A percentile compares a stretch with the other conserved stretches of the same genome.
phyloP scores from a whole-genome alignment of 2,797 vertebrate genomes.

The Hoplostethus atlanticus region DNA sequence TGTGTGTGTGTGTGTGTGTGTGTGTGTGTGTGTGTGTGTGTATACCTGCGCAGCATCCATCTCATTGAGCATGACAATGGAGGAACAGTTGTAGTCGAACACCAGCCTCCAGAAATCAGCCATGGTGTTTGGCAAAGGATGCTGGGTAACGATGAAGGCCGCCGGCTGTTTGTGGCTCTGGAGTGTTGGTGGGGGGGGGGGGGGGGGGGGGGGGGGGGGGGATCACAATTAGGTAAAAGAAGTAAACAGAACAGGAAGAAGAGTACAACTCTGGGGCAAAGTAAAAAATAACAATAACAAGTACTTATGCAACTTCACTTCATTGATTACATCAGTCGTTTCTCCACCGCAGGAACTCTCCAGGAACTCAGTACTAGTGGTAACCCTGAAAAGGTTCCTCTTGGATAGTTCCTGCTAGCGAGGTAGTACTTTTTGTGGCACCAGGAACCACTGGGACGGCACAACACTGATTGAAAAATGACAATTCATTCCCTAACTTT shows the following conservation, averaged over 20 bases:
- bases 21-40: constrained; percentile 4
- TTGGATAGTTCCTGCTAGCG: too few species aligned
- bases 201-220: background rate
- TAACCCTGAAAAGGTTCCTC: too few species aligned
- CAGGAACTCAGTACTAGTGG: too few species aligned
- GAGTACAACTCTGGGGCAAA: background rate
- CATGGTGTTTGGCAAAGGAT: constrained; percentile 96
- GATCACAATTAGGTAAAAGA: constrained; percentile 4
- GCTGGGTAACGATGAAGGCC: constrained; percentile 97
- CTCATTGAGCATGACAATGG: constrained; percentile 97
- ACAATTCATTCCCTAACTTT: too few species aligned
- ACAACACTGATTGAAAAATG: too few species aligned
- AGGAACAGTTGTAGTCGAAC: constrained; percentile 98
- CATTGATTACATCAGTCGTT: too few species aligned
- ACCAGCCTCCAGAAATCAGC: constrained; percentile 98
- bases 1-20: background rate
- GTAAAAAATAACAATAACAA: background rate
- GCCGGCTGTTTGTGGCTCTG: constrained; percentile 99
- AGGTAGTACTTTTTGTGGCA: too few species aligned
- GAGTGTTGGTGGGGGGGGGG: background rate
- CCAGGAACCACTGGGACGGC: too few species aligned
- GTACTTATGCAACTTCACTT: too few species aligned
- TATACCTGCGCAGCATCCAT: constrained; percentile 95
- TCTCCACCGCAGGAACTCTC: too few species aligned
- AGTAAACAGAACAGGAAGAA: background rate